These are phyloP conservation scores for Acronicta alni DNA, from an alignment of 2,888 invertebrate genomes.

Conservation along the genomic window DNA sequence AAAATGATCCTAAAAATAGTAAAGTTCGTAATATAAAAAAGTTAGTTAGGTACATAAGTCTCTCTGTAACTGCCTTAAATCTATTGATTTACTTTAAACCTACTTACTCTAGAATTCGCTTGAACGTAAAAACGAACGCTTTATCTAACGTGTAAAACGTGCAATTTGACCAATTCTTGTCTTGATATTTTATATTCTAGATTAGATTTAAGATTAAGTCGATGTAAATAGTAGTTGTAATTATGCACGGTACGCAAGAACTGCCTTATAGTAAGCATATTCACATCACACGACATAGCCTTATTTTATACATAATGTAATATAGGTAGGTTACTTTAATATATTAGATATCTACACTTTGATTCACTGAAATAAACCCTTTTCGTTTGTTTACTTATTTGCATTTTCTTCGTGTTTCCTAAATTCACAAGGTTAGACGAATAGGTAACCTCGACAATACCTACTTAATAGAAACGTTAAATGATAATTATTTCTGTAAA, in stretches of 20 bases:
- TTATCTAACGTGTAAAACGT: conserved; percentile 70
- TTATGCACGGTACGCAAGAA: conserved; percentile 83
- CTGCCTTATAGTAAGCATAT: conserved; percentile 85
- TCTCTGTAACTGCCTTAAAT: conserved; percentile 51
- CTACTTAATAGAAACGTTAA: too few relatives aligned
- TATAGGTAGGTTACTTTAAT: conserved; percentile 59
- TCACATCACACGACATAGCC: conserved; percentile 87
- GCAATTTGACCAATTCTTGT: conserved; percentile 82
- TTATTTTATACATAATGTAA: conserved; percentile 84
- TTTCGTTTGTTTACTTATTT: conserved; percentile 55
- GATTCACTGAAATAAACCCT: conserved; percentile 71
- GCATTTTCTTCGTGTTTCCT: conserved; percentile 13
- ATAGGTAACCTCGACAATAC: too few relatives aligned
- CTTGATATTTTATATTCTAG: conserved; percentile 64
- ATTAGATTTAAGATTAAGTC: conserved; percentile 54
- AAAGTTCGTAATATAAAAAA: conserved; percentile 8
- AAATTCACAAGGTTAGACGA: too few relatives aligned
- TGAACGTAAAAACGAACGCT: conserved; percentile 74
- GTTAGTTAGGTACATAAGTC: conserved; percentile 32
- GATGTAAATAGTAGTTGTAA: conserved; percentile 76
- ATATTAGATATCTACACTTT: conserved; percentile 69
- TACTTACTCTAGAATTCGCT: conserved; percentile 52
- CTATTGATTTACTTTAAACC: conserved; percentile 42
- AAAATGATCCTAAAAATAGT: conserved; percentile 6
- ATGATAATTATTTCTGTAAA: too few relatives aligned